Evolutionary conservation across 2,113 vertebrate species (phyloP).

Genomic region (Pogonocichla stellata): DNA sequence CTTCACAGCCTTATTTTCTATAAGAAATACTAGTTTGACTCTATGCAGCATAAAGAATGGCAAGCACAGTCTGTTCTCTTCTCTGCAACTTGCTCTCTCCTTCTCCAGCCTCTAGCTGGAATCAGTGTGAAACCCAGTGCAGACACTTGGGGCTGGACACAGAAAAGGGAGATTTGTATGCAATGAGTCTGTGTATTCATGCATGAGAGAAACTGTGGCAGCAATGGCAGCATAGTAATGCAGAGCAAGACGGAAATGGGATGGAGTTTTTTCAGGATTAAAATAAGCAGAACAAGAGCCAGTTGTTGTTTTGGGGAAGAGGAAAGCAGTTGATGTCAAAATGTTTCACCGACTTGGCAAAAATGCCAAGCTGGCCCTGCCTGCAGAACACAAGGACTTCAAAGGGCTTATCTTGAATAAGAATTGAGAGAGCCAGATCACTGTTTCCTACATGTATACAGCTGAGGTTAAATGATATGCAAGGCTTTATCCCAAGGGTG

Average conservation of each 20-base stretch:
- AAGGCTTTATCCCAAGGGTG: background rate
- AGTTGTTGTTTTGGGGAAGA: constrained; percentile 33
- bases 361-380: constrained; percentile 1
- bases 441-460: constrained; percentile 9
- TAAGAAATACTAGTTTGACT: background rate
- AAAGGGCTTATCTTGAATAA: constrained; percentile 40
- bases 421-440: constrained; percentile 6
- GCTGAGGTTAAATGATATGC: background rate
- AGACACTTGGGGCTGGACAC: background rate
- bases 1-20: background rate
- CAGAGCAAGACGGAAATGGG: background rate
- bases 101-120: background rate
- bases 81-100: background rate
- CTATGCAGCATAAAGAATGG: background rate
- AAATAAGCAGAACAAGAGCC: constrained; percentile 29
- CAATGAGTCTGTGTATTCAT: background rate
- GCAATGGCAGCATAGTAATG: background rate
- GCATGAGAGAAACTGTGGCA: background rate
- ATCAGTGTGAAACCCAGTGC: background rate
- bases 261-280: background rate
- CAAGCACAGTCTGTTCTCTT: background rate
- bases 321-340: constrained; percentile 42
- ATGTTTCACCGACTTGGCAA: constrained; percentile 42
- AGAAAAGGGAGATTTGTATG: background rate
- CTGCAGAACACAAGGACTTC: constrained; percentile 16